Evolutionary conservation across 2,113 vertebrate genomes (phyloP).

Genomic region (Turnix velox): DNA sequence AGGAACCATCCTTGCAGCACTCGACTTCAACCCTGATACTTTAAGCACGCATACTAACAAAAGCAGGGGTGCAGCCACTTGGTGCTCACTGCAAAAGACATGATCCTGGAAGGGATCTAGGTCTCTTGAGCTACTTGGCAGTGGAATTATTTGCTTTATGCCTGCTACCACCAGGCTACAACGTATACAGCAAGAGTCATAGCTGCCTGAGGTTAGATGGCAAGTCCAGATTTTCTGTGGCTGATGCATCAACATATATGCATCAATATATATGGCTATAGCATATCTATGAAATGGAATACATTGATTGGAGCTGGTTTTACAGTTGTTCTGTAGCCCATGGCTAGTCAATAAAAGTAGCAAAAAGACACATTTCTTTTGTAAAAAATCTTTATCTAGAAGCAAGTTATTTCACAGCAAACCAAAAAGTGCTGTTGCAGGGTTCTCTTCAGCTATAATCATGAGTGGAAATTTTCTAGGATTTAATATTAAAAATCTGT

Average conservation of each 20-base stretch:
- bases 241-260: fast-evolving
- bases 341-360: not conserved
- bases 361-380: not conserved
- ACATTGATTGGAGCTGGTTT: not conserved
- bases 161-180: not conserved
- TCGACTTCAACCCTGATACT: not conserved
- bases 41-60: not conserved
- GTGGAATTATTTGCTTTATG: not conserved
- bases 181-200: not conserved
- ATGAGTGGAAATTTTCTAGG: not conserved
- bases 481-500: not conserved
- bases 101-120: not conserved
- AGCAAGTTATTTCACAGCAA: not conserved
- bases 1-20: not conserved
- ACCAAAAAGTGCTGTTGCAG: not conserved
- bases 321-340: not conserved
- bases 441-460: not conserved
- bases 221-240: not conserved
- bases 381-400: not conserved
- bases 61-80: not conserved
- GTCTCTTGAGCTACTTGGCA: not conserved
- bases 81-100: not conserved
- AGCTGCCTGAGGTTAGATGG: not conserved
- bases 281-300: fast-evolving
- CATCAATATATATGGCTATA: not conserved